Base-by-base conservation (phyloP, 1,140 invertebrate genomes). In the Drosophila sp. region DNA sequence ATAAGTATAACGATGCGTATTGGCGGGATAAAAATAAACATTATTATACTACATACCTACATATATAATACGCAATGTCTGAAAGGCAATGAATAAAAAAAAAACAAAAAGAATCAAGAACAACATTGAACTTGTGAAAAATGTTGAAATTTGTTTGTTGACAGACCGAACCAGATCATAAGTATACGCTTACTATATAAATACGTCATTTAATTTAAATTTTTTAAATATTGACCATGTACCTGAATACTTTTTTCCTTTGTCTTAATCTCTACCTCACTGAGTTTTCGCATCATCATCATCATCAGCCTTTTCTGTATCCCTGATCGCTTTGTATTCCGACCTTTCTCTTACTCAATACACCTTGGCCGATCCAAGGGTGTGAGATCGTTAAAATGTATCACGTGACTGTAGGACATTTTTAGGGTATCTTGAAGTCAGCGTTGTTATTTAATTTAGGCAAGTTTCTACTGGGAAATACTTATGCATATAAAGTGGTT, bases 81-180 rank as follows among this genome's bases (percentile, higher is more conserved):
- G 44, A 50, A 27, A 50, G 44, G 23, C 44, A 50, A 50, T 50
- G 44, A 50, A 27, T 10, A 27, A 6, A 25, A 17, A 17, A 17
- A 17, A 17, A 17, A 17, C 17, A 17, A 17, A 23, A 1, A 27
- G 44, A 50, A 50, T 50, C 23, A 50, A 50, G 7, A 50, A 50
- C 23, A 50, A 50, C 44, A 50, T 50, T 50, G 44, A 50, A 50
- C 44, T 50, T 50, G 44, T 50, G 44, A 50, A 50, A 27, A 10
- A 10, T 50, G 6, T 50, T 50, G 8, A 27, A 50, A 25, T 47
- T 47, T 25, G 7, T 47, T 47, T 47, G 17, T 27, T 25, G 44
- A 47, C 44, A 47, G 23, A 25, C 17, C 41, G 2, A 47, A 47
- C 41, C 10, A 44, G 17, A 6, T 6, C 4, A 23, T 30, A 71